Evolutionary conservation across 2,888 invertebrate species (phyloP).

Genomic region (Sceliomorpha sp.): DNA sequence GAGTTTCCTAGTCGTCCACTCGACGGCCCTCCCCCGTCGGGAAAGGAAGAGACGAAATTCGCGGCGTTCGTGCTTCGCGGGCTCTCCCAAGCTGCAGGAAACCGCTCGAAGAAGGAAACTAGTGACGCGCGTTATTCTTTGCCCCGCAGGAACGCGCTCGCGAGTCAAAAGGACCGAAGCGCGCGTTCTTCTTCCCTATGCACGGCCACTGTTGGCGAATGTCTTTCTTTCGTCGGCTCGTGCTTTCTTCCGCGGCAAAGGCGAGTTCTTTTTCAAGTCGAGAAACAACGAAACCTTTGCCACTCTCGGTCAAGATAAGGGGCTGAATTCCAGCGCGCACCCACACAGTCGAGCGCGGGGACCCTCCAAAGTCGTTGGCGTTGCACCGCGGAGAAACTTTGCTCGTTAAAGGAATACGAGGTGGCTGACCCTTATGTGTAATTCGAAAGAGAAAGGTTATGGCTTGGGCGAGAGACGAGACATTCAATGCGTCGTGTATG

Average conservation of each 20-base stretch:
- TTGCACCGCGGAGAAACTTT: constrained; percentile 24
- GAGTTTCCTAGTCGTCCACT: constrained; percentile 39
- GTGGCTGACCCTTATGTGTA: constrained; percentile 35
- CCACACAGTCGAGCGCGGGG: constrained; percentile 10
- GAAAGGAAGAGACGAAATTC: constrained; percentile 10
- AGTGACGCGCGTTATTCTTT: too few relatives aligned
- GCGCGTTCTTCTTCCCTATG: constrained; percentile 1
- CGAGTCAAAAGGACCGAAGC: neutral
- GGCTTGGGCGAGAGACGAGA: constrained; percentile 16
- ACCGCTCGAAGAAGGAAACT: too few relatives aligned
- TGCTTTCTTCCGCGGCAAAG: constrained; percentile 7
- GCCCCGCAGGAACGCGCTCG: too few relatives aligned
- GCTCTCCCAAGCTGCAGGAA: neutral
- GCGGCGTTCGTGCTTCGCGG: neutral
- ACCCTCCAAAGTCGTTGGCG: constrained; percentile 32
- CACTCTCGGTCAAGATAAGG: constrained; percentile 18
- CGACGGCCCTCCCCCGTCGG: constrained; percentile 10
- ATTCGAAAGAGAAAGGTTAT: constrained; percentile 36
- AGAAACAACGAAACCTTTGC: constrained; percentile 20
- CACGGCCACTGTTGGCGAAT: too few relatives aligned
- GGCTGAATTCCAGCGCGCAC: constrained; percentile 25
- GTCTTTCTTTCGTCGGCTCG: neutral
- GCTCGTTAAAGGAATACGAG: constrained; percentile 42
- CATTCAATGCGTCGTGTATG: constrained; percentile 18
- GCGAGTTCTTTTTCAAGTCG: constrained; percentile 12